Evolutionary conservation across 2,113 vertebrate species (phyloP), one percentile per base, ranked within the genome.

Genomic region (Cyanoramphus novaezelandiae): DNA sequence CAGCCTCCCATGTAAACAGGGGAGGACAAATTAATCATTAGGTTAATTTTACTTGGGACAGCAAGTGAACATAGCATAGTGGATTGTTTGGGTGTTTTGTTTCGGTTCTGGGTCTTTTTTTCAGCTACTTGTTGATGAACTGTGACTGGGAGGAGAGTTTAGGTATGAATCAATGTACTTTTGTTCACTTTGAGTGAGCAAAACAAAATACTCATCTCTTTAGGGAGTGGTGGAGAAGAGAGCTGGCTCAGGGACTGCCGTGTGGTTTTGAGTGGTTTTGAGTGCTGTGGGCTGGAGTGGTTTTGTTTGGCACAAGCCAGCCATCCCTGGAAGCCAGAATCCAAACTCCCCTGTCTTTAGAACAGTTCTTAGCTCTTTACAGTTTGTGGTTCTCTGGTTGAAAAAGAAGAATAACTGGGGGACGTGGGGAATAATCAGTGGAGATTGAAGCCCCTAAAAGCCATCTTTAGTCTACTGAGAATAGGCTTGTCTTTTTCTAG

Each of bases 41-140:
- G 80, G 79, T 63, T 92, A 60, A 88, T 91, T 96, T 81, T 86
- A 79, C 69, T 86, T 55, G 39, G 89, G 72, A 88, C 93, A 89
- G 72, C 86, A 79, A 87, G 23, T 72, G 65, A 88, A 79, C 74
- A 53, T 62, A 89, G 86, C 71, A 63, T 63, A 49, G 33, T 23
- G 71, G n/a, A n/a, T 23, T 78, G 33, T 78, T 72, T 37, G 60
- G 6, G 60, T 75, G 69, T 64, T 89, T 70, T 87, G 55, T 4
- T 90, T 92, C 53, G 19, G 11, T 70, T 76, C 31, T 35, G 6
- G 23, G 67, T 0, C 90, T 86, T 59, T 92, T 93, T 86, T 59
- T 13, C 68, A 95, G 59, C 68, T 81, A 15, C 46, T 82, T 5
- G 1, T 82, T 79, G 44, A 57, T 92, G 49, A 86, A 76, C 68